These are phyloP conservation scores for Enteromius anoplus DNA, from an alignment of 2,797 vertebrate genomes.

Conservation along the genomic window DNA sequence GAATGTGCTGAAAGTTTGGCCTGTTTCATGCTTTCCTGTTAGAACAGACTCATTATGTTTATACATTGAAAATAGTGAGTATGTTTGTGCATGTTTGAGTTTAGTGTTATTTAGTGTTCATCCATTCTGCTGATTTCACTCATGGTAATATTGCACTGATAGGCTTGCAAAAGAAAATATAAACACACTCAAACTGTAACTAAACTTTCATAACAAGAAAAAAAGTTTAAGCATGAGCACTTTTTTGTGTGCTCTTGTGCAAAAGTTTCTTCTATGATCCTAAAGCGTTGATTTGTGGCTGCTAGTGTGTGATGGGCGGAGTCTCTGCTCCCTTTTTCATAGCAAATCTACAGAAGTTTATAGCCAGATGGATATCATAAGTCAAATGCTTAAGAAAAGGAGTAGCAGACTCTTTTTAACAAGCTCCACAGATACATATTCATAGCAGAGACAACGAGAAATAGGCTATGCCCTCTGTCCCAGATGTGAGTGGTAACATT, in stretches of 20 bases:
- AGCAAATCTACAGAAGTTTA: background rate
- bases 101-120: background rate
- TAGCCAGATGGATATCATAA: background rate
- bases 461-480: background rate
- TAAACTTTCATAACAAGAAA: background rate
- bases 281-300: background rate
- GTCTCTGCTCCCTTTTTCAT: background rate
- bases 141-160: background rate
- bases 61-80: background rate
- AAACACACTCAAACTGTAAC: background rate
- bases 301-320: background rate
- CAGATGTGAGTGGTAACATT: background rate
- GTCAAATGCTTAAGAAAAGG: background rate
- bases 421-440: background rate
- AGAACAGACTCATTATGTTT: background rate
- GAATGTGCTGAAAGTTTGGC: slow-evolving; percentile 6
- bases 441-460: background rate
- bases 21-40: slow-evolving; percentile 6
- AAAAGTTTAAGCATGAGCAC: background rate
- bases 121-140: slow-evolving; percentile 12
- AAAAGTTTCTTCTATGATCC: background rate
- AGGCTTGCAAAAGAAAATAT: background rate
- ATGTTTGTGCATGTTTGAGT: background rate
- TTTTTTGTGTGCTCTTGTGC: background rate
- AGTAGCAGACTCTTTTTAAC: background rate